Percentiles rank a stretch among this genome's conserved stretches.
These are phyloP conservation scores for Metopia argyrocephala DNA, from an alignment of 2,888 invertebrate species.

Conservation along the genomic window DNA sequence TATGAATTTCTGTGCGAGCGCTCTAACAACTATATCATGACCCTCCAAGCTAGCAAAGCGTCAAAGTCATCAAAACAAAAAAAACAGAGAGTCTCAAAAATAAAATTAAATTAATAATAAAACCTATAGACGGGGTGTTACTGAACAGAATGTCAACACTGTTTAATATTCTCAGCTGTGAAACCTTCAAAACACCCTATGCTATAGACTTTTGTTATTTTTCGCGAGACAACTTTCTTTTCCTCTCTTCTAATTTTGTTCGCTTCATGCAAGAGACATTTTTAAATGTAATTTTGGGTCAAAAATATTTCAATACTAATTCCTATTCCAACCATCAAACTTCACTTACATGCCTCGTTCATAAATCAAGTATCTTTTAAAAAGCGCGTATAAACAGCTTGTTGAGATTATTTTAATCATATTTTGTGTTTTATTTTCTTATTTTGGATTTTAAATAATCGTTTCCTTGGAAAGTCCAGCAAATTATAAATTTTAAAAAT, in stretches of 20 bases:
- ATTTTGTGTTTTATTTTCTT: background rate
- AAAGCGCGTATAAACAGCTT: conserved; percentile 32
- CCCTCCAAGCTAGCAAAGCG: no score
- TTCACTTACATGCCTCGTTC: conserved; percentile 35
- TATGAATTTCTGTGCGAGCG: no score
- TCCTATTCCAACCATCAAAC: conserved; percentile 10
- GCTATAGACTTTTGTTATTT: no score
- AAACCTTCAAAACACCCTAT: no score
- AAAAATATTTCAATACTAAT: background rate
- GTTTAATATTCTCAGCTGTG: no score
- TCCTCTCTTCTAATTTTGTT: background rate
- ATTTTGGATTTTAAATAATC: conserved; percentile 32
- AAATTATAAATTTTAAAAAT: conserved; percentile 29
- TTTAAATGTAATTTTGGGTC: background rate
- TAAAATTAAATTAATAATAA: no score
- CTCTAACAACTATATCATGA: no score
- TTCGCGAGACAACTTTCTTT: background rate
- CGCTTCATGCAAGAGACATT: no score
- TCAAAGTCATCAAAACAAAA: no score
- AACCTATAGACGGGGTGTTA: no score
- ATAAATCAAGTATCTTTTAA: conserved; percentile 47
- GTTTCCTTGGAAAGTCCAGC: conserved; percentile 42
- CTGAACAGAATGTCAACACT: no score
- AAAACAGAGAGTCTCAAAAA: no score
- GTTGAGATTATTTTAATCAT: conserved; percentile 28